Evolutionary conservation across 2,888 invertebrate genomes (phyloP).

Genomic region (Spisula solida): DNA sequence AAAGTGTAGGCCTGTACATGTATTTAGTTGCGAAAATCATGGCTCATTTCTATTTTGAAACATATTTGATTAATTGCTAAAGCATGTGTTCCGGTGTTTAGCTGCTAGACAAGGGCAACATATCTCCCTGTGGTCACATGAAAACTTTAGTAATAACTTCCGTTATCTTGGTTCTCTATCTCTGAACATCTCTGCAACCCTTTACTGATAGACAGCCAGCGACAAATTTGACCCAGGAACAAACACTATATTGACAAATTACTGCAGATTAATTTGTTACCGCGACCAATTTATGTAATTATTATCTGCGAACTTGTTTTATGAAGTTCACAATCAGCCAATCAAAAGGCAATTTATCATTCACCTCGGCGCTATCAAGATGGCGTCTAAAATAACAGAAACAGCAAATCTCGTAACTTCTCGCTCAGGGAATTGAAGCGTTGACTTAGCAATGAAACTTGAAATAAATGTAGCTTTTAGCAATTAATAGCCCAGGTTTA

Average conservation of each 20-base stretch:
- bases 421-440: slow-evolving; percentile 37
- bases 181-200: background rate
- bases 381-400: slow-evolving; percentile 55
- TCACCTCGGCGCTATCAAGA: slow-evolving; percentile 55
- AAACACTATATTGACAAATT: slow-evolving; percentile 54
- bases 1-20: no score
- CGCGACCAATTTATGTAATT: slow-evolving; percentile 57
- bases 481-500: slow-evolving; percentile 45
- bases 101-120: no score
- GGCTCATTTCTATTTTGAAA: no score
- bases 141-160: slow-evolving; percentile 86
- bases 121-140: background rate
- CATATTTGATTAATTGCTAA: no score
- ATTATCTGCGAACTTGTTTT: slow-evolving; percentile 60
- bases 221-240: slow-evolving; percentile 42
- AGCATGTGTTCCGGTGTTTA: no score
- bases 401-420: slow-evolving; percentile 34
- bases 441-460: slow-evolving; percentile 62
- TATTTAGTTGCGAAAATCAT: no score
- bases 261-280: slow-evolving; percentile 54
- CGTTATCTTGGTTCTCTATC: background rate
- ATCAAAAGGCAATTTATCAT: slow-evolving; percentile 61
- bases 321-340: slow-evolving; percentile 58
- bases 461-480: slow-evolving; percentile 53
- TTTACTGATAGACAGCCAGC: slow-evolving; percentile 92